phyloP scores from a whole-genome alignment of 2,113 vertebrate genomes.

The Oxyruncus cristatus region DNA sequence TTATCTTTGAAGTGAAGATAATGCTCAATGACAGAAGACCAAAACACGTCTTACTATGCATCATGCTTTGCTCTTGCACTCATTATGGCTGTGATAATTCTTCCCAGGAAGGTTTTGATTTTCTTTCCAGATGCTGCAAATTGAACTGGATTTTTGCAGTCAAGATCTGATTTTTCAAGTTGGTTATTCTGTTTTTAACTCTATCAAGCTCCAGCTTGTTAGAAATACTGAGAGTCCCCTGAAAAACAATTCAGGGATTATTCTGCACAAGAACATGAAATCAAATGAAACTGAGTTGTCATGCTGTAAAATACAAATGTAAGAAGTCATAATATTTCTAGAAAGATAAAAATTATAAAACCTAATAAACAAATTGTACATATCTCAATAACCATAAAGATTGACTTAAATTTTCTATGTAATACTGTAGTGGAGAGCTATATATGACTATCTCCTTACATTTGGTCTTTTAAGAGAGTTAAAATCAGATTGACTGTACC shows the following conservation, averaged over 20 bases:
- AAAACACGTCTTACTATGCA: background rate
- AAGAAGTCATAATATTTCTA: background rate
- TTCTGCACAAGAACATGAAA: background rate
- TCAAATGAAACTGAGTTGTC: background rate
- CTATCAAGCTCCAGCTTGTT: background rate
- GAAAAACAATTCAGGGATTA: background rate
- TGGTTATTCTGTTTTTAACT: background rate
- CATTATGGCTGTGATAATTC: conserved; percentile 25
- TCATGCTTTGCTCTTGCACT: background rate
- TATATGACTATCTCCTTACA: background rate
- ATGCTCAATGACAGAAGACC: conserved; percentile 33
- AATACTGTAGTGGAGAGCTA: background rate
- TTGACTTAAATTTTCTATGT: background rate
- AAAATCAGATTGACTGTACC: fast-evolving
- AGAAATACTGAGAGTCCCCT: background rate
- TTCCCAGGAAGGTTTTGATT: conserved; percentile 29
- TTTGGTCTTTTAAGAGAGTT: background rate
- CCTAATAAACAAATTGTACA: background rate
- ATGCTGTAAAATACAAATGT: background rate
- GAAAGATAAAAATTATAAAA: background rate
- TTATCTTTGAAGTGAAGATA: conserved; percentile 12
- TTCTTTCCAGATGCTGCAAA: conserved; percentile 40
- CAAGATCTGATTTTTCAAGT: background rate
- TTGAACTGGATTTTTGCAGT: background rate
- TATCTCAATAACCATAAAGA: background rate